Percentiles rank a stretch among this genome's conserved stretches.
phyloP scores from a whole-genome alignment of 2,888 invertebrate species.

The Odontocolon sp. region DNA sequence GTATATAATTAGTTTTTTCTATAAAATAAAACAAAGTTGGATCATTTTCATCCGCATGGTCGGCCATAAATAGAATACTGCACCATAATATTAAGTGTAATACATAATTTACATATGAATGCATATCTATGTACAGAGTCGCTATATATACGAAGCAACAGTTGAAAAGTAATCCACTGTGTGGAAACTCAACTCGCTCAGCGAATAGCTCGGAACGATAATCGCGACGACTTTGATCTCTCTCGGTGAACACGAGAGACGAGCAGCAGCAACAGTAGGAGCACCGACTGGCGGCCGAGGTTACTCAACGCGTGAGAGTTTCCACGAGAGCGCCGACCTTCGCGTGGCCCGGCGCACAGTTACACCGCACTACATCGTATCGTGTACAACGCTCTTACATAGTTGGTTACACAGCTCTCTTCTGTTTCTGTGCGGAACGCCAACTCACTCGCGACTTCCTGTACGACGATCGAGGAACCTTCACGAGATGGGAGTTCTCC shows the following conservation, averaged over 20 bases:
- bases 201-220: constrained; percentile 9
- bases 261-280: background rate
- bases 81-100: no score
- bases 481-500: no score
- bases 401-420: background rate
- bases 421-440: no score
- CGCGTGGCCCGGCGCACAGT: constrained; percentile 46
- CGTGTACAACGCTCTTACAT: background rate
- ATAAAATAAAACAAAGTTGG: no score
- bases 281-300: constrained; percentile 29
- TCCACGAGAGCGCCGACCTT: constrained; percentile 63
- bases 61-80: no score
- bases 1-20: no score
- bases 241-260: constrained; percentile 15
- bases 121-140: background rate
- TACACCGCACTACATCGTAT: constrained; percentile 5
- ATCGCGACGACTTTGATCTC: constrained; percentile 16
- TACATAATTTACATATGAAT: no score
- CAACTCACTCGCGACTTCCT: no score
- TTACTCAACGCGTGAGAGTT: constrained; percentile 62
- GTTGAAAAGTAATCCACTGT: no score
- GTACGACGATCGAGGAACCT: no score
- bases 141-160: background rate
- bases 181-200: no score
- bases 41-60: no score